Base-by-base conservation (phyloP, 1,140 invertebrate genomes). In the Pantala flavescens region DNA sequence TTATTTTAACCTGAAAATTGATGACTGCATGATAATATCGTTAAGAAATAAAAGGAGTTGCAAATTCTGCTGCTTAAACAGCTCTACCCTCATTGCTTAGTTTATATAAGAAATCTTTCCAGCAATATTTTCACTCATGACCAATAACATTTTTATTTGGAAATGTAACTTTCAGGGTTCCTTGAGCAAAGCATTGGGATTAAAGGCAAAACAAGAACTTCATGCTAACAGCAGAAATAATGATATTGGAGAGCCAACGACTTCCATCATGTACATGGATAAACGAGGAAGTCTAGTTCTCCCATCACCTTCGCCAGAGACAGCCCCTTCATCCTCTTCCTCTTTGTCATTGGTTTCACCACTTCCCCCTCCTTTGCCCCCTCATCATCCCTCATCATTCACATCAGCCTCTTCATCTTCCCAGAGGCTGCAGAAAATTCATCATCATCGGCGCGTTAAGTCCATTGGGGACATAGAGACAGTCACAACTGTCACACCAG, bases 381-480 rank as follows among this genome's bases (percentile, higher is more conserved):
- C 7, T 84, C 87, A 3, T 77, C 77, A 82, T 75, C 63, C 74
- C 24, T 71, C 74, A 21, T 75, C 74, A 24, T 71, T 16, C 24
- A 55, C 70, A 23, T 14, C 74, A 21, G 71, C 24, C 24, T 23
- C 75, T 76, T 76, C 75, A 63, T 76, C 43, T 72, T 78, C 74
- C 71, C 78, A 74, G 72, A 75, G 75, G 76, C 77, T 78, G 23
- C 49, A 63, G 10, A 3, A 19, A 14, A 3, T 24, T 77, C 42
- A 49, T n/a, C 73, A 73, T 71, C 89, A 90, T 78, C 84, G 89
- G 70, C 83, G 90, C 19, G 89, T 90, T 21, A 90, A 90, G 77
- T 90, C 89, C 76, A 91, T 90, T 76, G 88, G 89, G 55, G 89
- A 91, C 80, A 90, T 90, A 77, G 89, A 90, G 43, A 84, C 86